phyloP scores from a whole-genome alignment of 2,113 vertebrate species.

The Indicator indicator region DNA sequence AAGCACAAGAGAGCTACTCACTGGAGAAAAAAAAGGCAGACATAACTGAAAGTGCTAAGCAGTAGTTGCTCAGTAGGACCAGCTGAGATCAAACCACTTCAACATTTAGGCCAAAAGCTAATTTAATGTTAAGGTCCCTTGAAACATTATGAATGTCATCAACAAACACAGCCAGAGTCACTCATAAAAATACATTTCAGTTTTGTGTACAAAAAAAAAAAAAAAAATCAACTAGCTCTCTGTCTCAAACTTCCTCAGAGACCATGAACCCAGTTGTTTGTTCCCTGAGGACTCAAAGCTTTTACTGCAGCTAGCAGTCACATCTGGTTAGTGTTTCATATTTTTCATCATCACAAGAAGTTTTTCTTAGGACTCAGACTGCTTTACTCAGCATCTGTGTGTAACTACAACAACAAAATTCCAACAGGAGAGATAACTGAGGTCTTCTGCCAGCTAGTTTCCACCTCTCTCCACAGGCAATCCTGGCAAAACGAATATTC shows the following conservation, averaged over 20 bases:
- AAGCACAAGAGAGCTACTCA: not conserved
- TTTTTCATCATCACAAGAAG: slow-evolving; percentile 6
- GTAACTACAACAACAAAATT: not conserved
- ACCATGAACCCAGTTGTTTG: not conserved
- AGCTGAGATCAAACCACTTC: slow-evolving; percentile 15
- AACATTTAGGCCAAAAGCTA: not conserved
- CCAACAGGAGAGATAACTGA: not conserved
- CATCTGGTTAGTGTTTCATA: slow-evolving; percentile 41
- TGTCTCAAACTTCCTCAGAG: slow-evolving; percentile 34
- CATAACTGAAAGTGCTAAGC: not conserved
- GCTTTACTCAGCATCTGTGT: not conserved
- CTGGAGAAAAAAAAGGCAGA: not conserved
- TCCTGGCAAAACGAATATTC: not conserved
- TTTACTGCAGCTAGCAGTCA: slow-evolving; percentile 5
- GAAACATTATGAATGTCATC: slow-evolving; percentile 28
- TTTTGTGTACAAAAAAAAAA: slow-evolving; percentile 14
- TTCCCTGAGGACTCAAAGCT: slow-evolving; percentile 27
- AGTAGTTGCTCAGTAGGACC: slow-evolving; percentile 5
- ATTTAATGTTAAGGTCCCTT: slow-evolving; percentile 31
- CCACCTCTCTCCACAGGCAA: not conserved
- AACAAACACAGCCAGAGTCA: not conserved
- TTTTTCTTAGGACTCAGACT: not conserved
- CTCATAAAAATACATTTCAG: slow-evolving; percentile 4
- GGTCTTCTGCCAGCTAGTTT: not conserved
- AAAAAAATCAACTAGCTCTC: not conserved